Conservation (phyloP, 2,797 vertebrate species). For the Pseudochromis fuscus region DNA sequence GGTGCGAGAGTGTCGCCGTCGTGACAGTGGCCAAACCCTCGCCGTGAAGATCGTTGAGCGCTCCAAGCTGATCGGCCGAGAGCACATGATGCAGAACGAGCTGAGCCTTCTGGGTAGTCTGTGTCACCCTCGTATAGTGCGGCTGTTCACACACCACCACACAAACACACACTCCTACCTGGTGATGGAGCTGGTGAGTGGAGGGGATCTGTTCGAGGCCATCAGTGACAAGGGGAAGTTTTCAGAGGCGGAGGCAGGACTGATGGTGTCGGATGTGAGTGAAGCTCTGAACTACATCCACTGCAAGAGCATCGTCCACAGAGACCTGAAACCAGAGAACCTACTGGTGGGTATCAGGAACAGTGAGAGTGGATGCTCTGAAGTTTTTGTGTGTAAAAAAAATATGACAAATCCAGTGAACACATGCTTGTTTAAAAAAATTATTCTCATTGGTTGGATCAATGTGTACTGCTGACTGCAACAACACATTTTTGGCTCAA, state of each 20-base stretch:
- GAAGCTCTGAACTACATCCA: conserved; percentile 94
- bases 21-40: conserved; percentile 80
- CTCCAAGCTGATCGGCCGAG: conserved; percentile 92
- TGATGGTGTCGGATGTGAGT: conserved; percentile 92
- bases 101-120: conserved; percentile 92
- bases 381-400: too few relatives aligned
- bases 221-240: conserved; percentile 92
- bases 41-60: conserved; percentile 96
- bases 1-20: conserved; percentile 90
- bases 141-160: conserved; percentile 91
- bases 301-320: conserved; percentile 92
- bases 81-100: conserved; percentile 97
- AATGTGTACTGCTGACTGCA: too few relatives aligned
- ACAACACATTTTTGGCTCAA: too few relatives aligned
- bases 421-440: too few relatives aligned
- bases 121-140: conserved; percentile 92
- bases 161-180: conserved; percentile 91
- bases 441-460: too few relatives aligned
- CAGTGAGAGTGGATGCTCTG: too few relatives aligned
- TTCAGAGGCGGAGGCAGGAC: conserved; percentile 87
- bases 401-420: too few relatives aligned
- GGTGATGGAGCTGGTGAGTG: conserved; percentile 93
- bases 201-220: conserved; percentile 96
- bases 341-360: conserved; percentile 88
- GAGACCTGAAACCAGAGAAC: conserved; percentile 98